Conservation (phyloP, 92 coral and sea anemone species). For the Anthopleura xanthogrammica region DNA sequence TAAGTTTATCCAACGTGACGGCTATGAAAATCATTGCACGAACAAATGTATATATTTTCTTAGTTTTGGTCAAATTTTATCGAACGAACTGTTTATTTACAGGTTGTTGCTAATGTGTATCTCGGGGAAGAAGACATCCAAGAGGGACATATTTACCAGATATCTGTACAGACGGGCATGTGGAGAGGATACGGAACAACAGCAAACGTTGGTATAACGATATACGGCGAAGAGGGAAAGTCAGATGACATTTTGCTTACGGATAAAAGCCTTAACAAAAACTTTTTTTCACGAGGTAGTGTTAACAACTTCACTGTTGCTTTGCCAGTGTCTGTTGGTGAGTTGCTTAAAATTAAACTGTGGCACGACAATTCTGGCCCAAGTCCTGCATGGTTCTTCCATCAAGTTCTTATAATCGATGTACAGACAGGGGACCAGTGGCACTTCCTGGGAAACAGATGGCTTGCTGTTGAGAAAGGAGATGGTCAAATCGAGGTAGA, state of each 20-base stretch:
- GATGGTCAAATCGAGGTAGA: slow-evolving; percentile 71
- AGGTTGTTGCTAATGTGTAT: slow-evolving; percentile 75
- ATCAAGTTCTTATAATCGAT: slow-evolving; percentile 58
- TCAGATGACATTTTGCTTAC: slow-evolving; percentile 61
- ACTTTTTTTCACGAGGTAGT: slow-evolving; percentile 84
- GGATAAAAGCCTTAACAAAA: slow-evolving; percentile 50
- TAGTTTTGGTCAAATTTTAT: not conserved
- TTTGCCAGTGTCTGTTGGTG: slow-evolving; percentile 59
- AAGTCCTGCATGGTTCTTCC: slow-evolving; percentile 80
- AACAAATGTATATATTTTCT: too few species aligned
- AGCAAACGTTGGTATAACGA: slow-evolving; percentile 68
- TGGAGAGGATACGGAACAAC: slow-evolving; percentile 86
- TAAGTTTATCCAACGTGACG: too few species aligned
- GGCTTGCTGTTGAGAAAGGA: slow-evolving; percentile 83
- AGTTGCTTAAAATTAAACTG: slow-evolving; percentile 54
- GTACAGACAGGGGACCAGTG: slow-evolving; percentile 41
- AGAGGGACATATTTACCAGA: slow-evolving; percentile 55
- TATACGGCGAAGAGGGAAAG: slow-evolving; percentile 65
- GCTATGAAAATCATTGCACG: too few species aligned
- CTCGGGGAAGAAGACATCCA: slow-evolving; percentile 41
- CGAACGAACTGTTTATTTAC: not conserved
- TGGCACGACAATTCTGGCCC: slow-evolving; percentile 87
- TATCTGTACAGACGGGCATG: slow-evolving; percentile 82
- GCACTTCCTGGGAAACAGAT: slow-evolving; percentile 72
- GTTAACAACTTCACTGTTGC: slow-evolving; percentile 72